These are phyloP conservation scores for Rhynchotus rufescens DNA, from an alignment of 2,797 vertebrate species.

Conservation along the genomic window DNA sequence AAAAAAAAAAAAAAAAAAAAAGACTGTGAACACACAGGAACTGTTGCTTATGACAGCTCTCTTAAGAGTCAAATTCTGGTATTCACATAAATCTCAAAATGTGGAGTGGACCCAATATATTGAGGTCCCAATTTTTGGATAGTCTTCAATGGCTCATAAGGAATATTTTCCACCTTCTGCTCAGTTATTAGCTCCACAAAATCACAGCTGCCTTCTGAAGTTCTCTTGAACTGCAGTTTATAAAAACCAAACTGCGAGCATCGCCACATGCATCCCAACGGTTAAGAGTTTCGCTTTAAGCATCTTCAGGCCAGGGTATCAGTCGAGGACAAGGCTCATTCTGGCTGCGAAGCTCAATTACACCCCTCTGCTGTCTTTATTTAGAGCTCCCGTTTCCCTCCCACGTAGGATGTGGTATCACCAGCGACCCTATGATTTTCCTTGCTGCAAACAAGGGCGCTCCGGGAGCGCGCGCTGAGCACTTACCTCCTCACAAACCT, in stretches of 20 bases:
- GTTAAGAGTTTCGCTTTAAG: not conserved
- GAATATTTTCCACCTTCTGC: not conserved
- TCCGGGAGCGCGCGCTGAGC: not conserved
- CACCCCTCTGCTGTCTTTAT: not conserved
- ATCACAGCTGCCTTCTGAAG: not conserved
- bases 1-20: not conserved
- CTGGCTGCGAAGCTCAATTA: not conserved
- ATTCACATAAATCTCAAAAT: not conserved
- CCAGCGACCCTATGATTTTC: not conserved
- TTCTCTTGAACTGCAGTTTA: not conserved
- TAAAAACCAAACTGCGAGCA: not conserved
- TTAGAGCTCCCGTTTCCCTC: not conserved
- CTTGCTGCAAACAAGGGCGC: not conserved
- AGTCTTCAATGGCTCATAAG: not conserved
- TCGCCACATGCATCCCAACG: rapidly evolving
- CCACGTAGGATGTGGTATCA: rapidly evolving
- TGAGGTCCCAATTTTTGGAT: not conserved
- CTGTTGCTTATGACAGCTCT: not conserved
- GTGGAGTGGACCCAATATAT: not conserved
- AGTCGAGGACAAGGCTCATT: not conserved
- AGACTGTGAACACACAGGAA: not conserved
- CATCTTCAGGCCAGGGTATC: not conserved
- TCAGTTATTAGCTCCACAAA: not conserved
- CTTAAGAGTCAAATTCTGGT: not conserved
- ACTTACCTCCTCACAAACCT: constrained; percentile 98